Evolutionary conservation across 2,888 invertebrate genomes (phyloP).

Genomic region (Cryptus armator): DNA sequence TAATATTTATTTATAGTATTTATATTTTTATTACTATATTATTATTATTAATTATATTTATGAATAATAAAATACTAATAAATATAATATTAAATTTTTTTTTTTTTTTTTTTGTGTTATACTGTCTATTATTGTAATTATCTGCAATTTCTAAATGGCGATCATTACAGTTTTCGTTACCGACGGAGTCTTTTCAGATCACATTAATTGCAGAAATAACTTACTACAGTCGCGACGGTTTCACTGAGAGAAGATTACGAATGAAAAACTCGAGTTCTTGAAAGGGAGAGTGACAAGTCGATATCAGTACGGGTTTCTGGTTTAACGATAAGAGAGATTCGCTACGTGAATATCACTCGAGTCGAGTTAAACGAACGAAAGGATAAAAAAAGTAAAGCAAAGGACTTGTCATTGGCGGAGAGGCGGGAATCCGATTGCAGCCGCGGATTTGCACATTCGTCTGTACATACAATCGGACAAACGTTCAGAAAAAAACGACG

Average conservation of each 20-base stretch:
- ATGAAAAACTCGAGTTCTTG: conserved; percentile 24
- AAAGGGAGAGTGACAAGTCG: conserved; percentile 36
- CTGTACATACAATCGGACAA: conserved; percentile 23
- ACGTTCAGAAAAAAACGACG: not conserved
- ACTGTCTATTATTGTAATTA: too few relatives aligned
- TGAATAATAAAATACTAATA: not conserved
- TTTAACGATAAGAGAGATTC: conserved; percentile 27
- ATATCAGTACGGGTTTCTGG: conserved; percentile 32
- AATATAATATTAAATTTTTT: too few relatives aligned
- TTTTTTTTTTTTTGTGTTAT: too few relatives aligned
- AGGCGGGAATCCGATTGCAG: conserved; percentile 3
- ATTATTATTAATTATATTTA: not conserved
- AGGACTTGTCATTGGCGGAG: not conserved
- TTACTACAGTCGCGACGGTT: not conserved
- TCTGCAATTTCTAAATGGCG: too few relatives aligned
- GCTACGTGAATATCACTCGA: not conserved
- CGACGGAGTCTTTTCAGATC: too few relatives aligned
- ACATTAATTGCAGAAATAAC: not conserved
- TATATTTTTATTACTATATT: too few relatives aligned
- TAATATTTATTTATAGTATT: too few relatives aligned
- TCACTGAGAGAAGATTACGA: conserved; percentile 1
- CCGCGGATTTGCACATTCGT: conserved; percentile 10
- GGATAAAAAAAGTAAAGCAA: not conserved
- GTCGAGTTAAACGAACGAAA: not conserved
- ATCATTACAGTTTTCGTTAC: too few relatives aligned